Evolutionary conservation across 2,888 invertebrate genomes (phyloP), one percentile per base, ranked within the genome.

Genomic region (Unio pictorum): DNA sequence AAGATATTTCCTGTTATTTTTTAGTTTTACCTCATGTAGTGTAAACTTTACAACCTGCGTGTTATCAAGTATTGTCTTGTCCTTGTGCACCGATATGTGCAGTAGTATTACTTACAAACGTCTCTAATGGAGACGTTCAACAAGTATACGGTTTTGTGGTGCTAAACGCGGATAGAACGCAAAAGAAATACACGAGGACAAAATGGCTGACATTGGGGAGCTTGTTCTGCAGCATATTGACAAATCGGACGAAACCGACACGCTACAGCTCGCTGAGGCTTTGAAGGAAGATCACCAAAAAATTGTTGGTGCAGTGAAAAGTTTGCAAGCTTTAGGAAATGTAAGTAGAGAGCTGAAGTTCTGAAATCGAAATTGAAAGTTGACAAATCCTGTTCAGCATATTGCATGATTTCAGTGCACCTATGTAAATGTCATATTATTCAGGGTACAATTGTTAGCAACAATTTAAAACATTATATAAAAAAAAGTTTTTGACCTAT

Each of bases 261-360:
- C 88, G 1, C 63, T 88, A 63, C 80, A 83, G 45, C 71, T 89
- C 7, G 83, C 88, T 17, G 70, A 79, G 62, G 73, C 80, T 30
- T 66, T 86, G 23, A 73, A 75, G 30, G 79, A 84, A 64, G 87
- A 87, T 71, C 89, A 89, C 65, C 89, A 89, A 73, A 87, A 86
- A 57, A 72, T 89, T 61, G 88, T 89, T 58, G 89, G 89, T 8
- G 23, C 23, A 23, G 23, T 89, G 1, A 89, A 89, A 75, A 89
- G 89, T 82, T 68, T 89, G 11, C 89, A 89, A 67, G 78, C 85
- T 18, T 70, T 82, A 7, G 88, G 84, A 74, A 82, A 87, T 73
- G 88, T 89, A 79, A 79, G 82, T 34, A 34, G 34, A 34, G 34
- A 34, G 1, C 67, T 57, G n/a, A 15, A 18, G 55, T 7, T 23